Base-by-base conservation (phyloP, 2,797 vertebrate genomes). In the Acanthornis magna region DNA sequence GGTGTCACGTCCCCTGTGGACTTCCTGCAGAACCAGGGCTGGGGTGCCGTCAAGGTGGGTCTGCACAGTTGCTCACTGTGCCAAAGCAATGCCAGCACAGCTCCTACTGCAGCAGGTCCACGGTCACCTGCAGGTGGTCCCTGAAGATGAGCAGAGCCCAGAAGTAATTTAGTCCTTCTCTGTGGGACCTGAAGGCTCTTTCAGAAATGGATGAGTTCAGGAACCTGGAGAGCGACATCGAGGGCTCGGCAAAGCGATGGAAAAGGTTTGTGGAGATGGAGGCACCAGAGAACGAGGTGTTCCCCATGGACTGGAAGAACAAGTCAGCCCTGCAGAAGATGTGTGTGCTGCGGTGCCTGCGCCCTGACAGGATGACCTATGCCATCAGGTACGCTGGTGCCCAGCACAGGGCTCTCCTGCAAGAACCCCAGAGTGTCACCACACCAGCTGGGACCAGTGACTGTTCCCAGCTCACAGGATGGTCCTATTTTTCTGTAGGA, bases 241-340 rank as follows among this genome's bases (percentile, higher is more conserved):
- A 98, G 53, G 97, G 96, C 9, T 98, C 98, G 0, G 98, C 98
- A 65, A 98, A 98, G 68, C 91, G 97, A 11, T 98, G 98, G 98
- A 98, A 98, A 7, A 98, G 97, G 55, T 96, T 98, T 50, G 98
- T 98, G 65, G 98, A 98, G 94, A 98, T 97, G 0, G 98, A 98
- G 34, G 97, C 96, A 0, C 98, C 98, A 0, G 98, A 98, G 71
- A 98, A 98, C 25, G 98, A 98, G 68, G 81, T 91, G 51, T 96
- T 98, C 88, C 98, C 98, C 16, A 97, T 97, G 83, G 98, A 98
- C 63, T 98, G 98, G 98, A 98, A 98, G 93, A 97, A 97, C 91
- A 98, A 98, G 77, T 62, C 97, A 0, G 89, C 97, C 0, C 86
- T 98, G 88, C 98, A 98, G 96, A 98, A 98, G 95, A 95, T 98